Conservation (phyloP, 2,888 invertebrate species). For the Erannis defoliaria region DNA sequence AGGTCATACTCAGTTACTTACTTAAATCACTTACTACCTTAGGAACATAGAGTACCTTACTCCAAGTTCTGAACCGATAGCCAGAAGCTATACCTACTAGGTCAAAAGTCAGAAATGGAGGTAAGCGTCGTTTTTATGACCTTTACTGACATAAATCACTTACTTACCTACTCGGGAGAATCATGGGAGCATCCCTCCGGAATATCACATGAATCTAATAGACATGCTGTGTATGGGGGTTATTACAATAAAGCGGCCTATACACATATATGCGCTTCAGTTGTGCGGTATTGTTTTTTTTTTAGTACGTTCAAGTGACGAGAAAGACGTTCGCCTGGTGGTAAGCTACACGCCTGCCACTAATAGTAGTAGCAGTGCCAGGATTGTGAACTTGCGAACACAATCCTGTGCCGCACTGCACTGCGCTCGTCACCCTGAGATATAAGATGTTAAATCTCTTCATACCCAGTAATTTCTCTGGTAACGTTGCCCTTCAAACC, state of each 20-base stretch:
- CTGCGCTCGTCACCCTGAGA: too few relatives aligned
- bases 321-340: too few relatives aligned
- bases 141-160: slow-evolving; percentile 2
- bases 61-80: background rate
- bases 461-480: too few relatives aligned
- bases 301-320: too few relatives aligned
- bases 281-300: background rate
- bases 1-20: too few relatives aligned
- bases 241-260: background rate
- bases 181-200: background rate
- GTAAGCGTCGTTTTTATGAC: background rate
- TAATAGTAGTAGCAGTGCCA: too few relatives aligned
- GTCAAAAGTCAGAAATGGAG: background rate
- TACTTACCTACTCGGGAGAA: background rate
- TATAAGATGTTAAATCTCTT: too few relatives aligned
- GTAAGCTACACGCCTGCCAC: too few relatives aligned
- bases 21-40: too few relatives aligned
- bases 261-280: background rate
- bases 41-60: background rate
- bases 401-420: too few relatives aligned
- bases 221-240: background rate
- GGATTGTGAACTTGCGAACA: too few relatives aligned
- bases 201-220: slow-evolving; percentile 13
- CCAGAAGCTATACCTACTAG: background rate
- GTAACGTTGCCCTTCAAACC: too few relatives aligned